Conservation (phyloP, 2,888 invertebrate genomes). For the Dasysyrphus tricinctus region DNA sequence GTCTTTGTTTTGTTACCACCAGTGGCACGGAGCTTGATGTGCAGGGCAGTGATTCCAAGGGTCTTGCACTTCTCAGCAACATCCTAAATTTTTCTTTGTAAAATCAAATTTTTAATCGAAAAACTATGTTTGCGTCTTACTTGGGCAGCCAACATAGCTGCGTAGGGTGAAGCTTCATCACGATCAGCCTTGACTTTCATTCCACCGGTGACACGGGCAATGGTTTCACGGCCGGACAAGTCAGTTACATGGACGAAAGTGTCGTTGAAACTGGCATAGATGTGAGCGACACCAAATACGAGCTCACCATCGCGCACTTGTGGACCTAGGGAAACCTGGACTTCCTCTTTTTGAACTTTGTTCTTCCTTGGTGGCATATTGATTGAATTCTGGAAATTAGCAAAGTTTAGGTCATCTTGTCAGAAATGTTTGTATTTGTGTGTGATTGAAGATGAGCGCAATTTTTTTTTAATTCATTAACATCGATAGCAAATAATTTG, state of each 20-base stretch:
- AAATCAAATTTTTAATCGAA: not conserved
- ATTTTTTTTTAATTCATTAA: constrained; percentile 70
- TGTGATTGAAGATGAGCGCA: not conserved
- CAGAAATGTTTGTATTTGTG: constrained; percentile 28
- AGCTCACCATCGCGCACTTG: constrained; percentile 98
- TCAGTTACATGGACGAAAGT: constrained; percentile 99
- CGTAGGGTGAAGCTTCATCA: constrained; percentile 99
- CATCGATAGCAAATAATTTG: constrained; percentile 74
- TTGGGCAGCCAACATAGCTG: constrained; percentile 99
- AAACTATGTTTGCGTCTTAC: constrained; percentile 84
- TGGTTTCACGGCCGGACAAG: constrained; percentile 97
- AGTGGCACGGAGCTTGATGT: constrained; percentile 98
- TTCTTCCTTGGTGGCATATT: constrained; percentile 98
- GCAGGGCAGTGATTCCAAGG: constrained; percentile 98
- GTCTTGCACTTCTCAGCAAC: constrained; percentile 99
- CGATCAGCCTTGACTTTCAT: constrained; percentile 99
- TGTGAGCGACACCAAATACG: constrained; percentile 99
- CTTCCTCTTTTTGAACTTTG: constrained; percentile 98
- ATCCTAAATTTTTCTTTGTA: constrained; percentile 86
- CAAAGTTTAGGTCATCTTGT: constrained; percentile 22
- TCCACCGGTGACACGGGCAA: constrained; percentile 97
- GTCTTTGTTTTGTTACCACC: constrained; percentile 99
- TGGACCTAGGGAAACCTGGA: constrained; percentile 97
- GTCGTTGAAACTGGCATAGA: constrained; percentile 99
- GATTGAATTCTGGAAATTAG: constrained; percentile 53